Percentiles rank a stretch among this genome's conserved stretches.
Evolutionary conservation across 2,113 vertebrate genomes (phyloP).

Genomic region (Aegypius monachus): DNA sequence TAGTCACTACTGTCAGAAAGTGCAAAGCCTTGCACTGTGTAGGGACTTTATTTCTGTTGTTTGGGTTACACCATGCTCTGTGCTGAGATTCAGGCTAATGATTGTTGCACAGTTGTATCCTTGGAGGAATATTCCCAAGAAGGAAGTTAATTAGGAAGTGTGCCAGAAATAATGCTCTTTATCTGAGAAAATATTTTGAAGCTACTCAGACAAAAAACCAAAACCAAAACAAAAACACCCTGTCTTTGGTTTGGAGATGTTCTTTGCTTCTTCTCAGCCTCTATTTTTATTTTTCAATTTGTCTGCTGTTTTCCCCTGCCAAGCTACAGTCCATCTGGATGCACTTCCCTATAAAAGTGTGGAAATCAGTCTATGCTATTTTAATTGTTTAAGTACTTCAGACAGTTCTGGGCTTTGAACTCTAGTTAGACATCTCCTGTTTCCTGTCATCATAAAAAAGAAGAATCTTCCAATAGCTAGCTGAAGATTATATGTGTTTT

Average conservation of each 20-base stretch:
- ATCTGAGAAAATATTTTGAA: neutral
- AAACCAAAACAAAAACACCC: too few relatives aligned
- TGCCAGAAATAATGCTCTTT: neutral
- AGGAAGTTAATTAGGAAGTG: neutral
- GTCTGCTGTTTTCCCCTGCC: neutral
- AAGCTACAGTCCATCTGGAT: neutral
- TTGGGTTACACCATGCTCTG: neutral
- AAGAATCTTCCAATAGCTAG: neutral
- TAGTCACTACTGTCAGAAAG: neutral
- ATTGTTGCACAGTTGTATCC: neutral
- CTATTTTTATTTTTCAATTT: neutral
- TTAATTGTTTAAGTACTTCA: neutral
- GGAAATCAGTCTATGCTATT: neutral
- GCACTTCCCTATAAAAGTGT: neutral
- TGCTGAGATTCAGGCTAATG: neutral
- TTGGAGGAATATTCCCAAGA: neutral
- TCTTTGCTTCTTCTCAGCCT: neutral
- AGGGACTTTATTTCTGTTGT: neutral
- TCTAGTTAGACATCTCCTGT: neutral
- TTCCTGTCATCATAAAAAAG: neutral
- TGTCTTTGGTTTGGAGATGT: neutral
- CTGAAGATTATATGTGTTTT: neutral
- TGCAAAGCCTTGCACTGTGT: neutral
- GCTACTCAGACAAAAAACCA: neutral
- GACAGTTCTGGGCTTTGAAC: neutral